These are phyloP conservation scores for Heliconius himera DNA, from an alignment of 1,140 invertebrate species.

Conservation along the genomic window DNA sequence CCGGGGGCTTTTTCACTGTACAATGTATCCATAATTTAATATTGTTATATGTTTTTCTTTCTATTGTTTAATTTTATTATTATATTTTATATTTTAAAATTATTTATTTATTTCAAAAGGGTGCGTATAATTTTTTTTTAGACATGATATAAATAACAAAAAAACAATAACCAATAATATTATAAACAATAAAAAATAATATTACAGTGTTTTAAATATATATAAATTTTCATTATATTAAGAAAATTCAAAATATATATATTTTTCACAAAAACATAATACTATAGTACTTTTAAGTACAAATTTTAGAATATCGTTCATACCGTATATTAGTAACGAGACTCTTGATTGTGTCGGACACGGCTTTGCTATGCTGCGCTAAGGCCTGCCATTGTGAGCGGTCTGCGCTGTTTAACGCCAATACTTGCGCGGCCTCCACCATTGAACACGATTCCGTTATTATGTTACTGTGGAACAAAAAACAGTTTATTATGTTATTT, in stretches of 20 bases:
- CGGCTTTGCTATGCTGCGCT: constrained; percentile 95
- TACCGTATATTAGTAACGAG: constrained; percentile 94
- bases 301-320: constrained; percentile 21
- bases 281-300: too few relatives aligned
- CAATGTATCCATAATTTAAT: not conserved
- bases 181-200: too few relatives aligned
- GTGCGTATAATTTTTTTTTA: not conserved
- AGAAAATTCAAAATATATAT: too few relatives aligned
- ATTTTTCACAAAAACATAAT: too few relatives aligned
- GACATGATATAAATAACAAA: too few relatives aligned
- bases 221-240: too few relatives aligned
- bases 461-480: constrained; percentile 61
- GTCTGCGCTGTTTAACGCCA: constrained; percentile 95
- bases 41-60: too few relatives aligned
- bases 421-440: constrained; percentile 93
- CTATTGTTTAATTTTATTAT: too few relatives aligned
- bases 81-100: too few relatives aligned
- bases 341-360: constrained; percentile 97
- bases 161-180: too few relatives aligned
- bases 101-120: too few relatives aligned
- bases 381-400: constrained; percentile 96
- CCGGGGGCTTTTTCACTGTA: constrained; percentile 96
- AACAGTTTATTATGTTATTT: not conserved
- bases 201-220: too few relatives aligned
- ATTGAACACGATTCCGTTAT: constrained; percentile 94